Evolutionary conservation across 1,140 invertebrate genomes (phyloP).

Genomic region (Meloidogyne hapla): DNA sequence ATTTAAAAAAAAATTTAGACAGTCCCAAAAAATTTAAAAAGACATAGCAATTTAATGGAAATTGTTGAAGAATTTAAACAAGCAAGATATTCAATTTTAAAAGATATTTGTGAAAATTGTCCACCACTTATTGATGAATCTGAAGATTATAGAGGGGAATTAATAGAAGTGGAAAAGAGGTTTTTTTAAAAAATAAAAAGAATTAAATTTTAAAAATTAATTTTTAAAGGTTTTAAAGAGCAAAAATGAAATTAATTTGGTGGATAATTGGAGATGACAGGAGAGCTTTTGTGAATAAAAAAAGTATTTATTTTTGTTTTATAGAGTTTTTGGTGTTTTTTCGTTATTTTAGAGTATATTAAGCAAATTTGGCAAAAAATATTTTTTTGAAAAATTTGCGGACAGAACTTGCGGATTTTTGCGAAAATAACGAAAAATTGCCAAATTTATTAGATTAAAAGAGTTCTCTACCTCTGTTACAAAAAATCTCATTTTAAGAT

Average conservation of each 20-base stretch:
- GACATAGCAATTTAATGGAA: constrained; percentile 24
- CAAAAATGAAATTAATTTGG: neutral
- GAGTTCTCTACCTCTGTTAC: too few species aligned
- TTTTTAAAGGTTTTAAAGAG: neutral
- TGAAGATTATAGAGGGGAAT: neutral
- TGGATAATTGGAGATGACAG: neutral
- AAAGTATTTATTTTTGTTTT: neutral
- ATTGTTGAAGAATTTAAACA: constrained; percentile 31
- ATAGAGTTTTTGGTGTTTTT: too few species aligned
- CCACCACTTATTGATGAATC: neutral
- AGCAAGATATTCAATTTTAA: constrained; percentile 25
- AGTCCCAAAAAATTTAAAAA: constrained; percentile 44
- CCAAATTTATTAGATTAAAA: too few species aligned
- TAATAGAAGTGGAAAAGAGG: neutral
- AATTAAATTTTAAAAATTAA: neutral
- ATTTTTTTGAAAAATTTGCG: too few species aligned
- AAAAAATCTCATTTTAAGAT: too few species aligned
- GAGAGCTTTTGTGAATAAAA: neutral
- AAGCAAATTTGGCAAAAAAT: too few species aligned
- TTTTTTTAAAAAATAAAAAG: neutral
- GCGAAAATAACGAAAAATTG: too few species aligned
- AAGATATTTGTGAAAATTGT: constrained; percentile 18
- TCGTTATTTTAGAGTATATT: too few species aligned
- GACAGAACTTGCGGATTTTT: too few species aligned
- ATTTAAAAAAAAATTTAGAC: constrained; percentile 26